These are phyloP conservation scores for Batillaria attramentaria DNA, from an alignment of 1,140 invertebrate genomes.

Conservation along the genomic window DNA sequence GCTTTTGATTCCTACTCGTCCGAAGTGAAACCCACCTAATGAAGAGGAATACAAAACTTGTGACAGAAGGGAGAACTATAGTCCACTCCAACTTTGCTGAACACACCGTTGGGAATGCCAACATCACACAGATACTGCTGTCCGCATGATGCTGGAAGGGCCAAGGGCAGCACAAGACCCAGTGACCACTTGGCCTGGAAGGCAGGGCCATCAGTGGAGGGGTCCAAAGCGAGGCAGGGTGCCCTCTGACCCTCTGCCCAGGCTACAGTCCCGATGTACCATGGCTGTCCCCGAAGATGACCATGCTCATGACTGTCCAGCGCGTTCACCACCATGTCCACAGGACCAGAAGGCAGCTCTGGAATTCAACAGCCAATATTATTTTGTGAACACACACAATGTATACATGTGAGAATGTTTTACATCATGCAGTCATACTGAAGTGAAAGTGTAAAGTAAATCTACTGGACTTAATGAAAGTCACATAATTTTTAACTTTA, in stretches of 20 bases:
- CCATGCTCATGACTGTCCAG: constrained; percentile 74
- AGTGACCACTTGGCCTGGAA: constrained; percentile 84
- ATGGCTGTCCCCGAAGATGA: constrained; percentile 53
- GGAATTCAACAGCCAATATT: too few species aligned
- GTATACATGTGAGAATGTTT: background rate
- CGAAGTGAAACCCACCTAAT: too few species aligned
- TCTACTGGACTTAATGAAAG: constrained; percentile 37
- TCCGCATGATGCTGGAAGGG: constrained; percentile 80
- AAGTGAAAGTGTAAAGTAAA: constrained; percentile 10
- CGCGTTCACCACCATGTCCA: constrained; percentile 82
- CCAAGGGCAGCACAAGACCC: constrained; percentile 82
- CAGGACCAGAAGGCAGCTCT: constrained; percentile 76
- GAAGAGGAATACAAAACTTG: constrained; percentile 88
- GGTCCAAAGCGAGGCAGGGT: constrained; percentile 87
- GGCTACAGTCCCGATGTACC: constrained; percentile 72
- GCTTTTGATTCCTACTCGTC: too few species aligned
- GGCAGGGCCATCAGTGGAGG: constrained; percentile 77
- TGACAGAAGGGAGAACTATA: constrained; percentile 92
- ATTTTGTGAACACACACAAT: too few species aligned
- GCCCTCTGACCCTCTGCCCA: constrained; percentile 84
- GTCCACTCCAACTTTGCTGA: constrained; percentile 82
- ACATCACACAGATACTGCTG: constrained; percentile 91
- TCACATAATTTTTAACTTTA: too few species aligned
- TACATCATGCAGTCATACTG: background rate
- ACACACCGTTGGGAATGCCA: constrained; percentile 84